Evolutionary conservation across 2,888 invertebrate species (phyloP).

Genomic region (Tortrix viridana): DNA sequence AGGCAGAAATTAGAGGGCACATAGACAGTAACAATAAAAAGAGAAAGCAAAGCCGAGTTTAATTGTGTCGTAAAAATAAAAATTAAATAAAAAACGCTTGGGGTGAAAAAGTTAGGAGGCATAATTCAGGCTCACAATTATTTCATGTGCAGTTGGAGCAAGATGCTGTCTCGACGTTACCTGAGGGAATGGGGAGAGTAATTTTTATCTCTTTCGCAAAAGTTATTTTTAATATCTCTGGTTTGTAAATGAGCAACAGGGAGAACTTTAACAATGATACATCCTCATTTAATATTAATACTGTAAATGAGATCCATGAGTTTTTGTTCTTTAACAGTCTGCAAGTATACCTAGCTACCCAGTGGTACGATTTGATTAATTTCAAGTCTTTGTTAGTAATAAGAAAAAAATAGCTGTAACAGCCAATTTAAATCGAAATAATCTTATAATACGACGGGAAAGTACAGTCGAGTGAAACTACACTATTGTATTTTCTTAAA

Average conservation of each 20-base stretch:
- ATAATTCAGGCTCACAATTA: slow-evolving; percentile 77
- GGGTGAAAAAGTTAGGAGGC: slow-evolving; percentile 78
- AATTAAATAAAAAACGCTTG: slow-evolving; percentile 81
- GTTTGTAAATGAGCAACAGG: slow-evolving; percentile 24
- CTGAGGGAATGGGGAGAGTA: slow-evolving; percentile 51
- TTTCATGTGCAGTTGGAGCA: slow-evolving; percentile 64
- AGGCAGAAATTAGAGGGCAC: slow-evolving; percentile 82
- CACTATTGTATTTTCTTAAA: not conserved
- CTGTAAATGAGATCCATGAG: not conserved
- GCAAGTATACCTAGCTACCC: no score
- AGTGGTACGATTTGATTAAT: not conserved
- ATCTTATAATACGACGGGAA: slow-evolving; percentile 44
- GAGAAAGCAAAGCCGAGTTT: slow-evolving; percentile 82
- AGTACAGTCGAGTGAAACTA: slow-evolving; percentile 44
- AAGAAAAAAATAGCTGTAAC: slow-evolving; percentile 36
- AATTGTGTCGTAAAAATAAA: slow-evolving; percentile 83
- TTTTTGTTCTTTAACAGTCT: no score
- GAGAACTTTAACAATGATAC: slow-evolving; percentile 18
- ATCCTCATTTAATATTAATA: slow-evolving; percentile 22
- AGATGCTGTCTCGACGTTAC: slow-evolving; percentile 67
- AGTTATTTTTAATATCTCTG: slow-evolving; percentile 34
- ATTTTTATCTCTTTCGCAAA: slow-evolving; percentile 35
- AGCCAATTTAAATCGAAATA: slow-evolving; percentile 46
- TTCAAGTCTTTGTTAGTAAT: slow-evolving; percentile 10
- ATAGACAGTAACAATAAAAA: slow-evolving; percentile 82